Base-by-base conservation (phyloP, 2,888 invertebrate genomes). In the Rhagonycha lutea region DNA sequence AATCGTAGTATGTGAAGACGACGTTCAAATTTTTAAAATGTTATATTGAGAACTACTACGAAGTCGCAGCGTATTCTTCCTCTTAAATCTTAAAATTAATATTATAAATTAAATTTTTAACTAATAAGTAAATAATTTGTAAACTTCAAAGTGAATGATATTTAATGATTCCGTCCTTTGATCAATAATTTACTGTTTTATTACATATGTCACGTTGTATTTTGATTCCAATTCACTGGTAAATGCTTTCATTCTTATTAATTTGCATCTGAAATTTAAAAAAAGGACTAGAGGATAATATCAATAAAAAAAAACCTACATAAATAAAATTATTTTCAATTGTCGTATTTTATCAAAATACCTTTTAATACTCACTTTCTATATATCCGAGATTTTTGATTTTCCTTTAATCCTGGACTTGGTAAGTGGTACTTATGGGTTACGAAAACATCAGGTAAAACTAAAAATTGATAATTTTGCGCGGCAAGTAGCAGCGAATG, bases 341-440 rank as follows among this genome's bases (percentile, higher is more conserved):
- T n/a, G n/a, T n/a, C n/a, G n/a, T n/a, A n/a, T n/a, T n/a, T n/a
- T n/a, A n/a, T n/a, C n/a, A n/a, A n/a, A n/a, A n/a, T n/a, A n/a
- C n/a, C n/a, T n/a, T n/a, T n/a, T n/a, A n/a, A 11, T 62, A 32
- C 63, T 70, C 32, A 70, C 70, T 32, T 70, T 63, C 29, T 70
- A 4, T 81, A 26, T 2, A 26, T 11, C 24, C 14, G 29, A 32
- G 32, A 47, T 61, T 23, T 26, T 71, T 32, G 4, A 78, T 24
- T 32, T 78, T 23, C 47, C 4, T 9, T 73, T 28, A 29, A 61
- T 14, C 47, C 68, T 23, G 12, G 9, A 32, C 29, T 69, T 8
- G 18, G n/a, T 63, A 95, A 94, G 88, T 97, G 97, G 60, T 96
- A 95, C 88, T 95, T 94, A 89, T 97, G 97, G 76, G 97, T 92